phyloP scores from a whole-genome alignment of 30 jellyfish, hydroid and myxozoan species.

The Morbakka virulenta region DNA sequence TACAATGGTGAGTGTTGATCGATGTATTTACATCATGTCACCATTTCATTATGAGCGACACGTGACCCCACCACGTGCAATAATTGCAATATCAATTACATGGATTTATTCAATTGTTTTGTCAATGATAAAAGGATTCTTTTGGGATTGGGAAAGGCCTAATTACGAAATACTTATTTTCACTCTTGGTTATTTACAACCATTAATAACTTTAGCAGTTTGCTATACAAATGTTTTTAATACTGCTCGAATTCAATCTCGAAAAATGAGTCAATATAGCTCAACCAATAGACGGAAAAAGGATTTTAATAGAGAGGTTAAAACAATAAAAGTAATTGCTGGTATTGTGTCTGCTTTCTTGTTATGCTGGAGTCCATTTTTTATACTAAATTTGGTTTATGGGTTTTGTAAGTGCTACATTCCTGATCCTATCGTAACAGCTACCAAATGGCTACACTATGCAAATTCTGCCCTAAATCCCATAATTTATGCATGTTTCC shows the following conservation, averaged over 20 bases:
- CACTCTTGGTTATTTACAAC: conserved; percentile 51
- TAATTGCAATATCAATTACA: conserved; percentile 1
- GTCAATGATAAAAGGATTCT: conserved; percentile 28
- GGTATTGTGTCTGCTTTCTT: conserved; percentile 37
- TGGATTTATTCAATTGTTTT: conserved; percentile 50
- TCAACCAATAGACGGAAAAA: neutral
- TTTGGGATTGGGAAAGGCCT: conserved; percentile 51
- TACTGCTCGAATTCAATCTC: conserved; percentile 41
- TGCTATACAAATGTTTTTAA: conserved; percentile 42
- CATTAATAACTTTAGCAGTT: conserved; percentile 24
- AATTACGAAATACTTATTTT: conserved; percentile 51
- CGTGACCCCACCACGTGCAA: conserved; percentile 45
- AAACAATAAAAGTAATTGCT: conserved; percentile 55
- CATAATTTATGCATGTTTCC: conserved; percentile 56
- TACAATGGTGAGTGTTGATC: conserved; percentile 60
- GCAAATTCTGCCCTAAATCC: conserved; percentile 65
- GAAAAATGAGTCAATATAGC: neutral
- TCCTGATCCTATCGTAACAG: conserved; percentile 33
- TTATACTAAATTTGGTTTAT: conserved; percentile 34
- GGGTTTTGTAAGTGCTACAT: conserved; percentile 40
- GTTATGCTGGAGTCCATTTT: conserved; percentile 78
- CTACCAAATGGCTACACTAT: conserved; percentile 64
- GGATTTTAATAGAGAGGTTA: conserved; percentile 24
- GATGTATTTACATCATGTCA: conserved; percentile 39
- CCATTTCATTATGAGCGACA: conserved; percentile 38